A percentile compares a stretch with the other conserved stretches of the same genome.
Evolutionary conservation across 2,888 invertebrate genomes (phyloP).

Genomic region (Nomada ruficornis): DNA sequence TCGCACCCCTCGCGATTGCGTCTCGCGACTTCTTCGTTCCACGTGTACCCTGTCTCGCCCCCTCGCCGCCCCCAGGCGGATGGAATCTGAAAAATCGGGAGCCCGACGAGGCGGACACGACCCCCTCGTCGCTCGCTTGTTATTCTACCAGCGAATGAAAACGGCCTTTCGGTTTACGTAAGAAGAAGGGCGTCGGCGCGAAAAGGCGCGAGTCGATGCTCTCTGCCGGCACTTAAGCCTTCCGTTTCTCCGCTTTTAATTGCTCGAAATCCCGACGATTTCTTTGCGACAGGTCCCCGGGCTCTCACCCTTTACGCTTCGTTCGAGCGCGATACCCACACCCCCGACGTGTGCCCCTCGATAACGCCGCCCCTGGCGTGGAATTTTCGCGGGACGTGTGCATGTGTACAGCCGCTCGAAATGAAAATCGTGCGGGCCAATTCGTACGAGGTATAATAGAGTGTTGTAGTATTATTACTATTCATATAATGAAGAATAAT

Average conservation of each 20-base stretch:
- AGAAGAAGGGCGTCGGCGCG: conserved; percentile 56
- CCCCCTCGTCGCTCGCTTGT: conserved; percentile 41
- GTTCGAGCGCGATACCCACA: conserved; percentile 33
- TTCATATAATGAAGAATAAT: too few relatives aligned
- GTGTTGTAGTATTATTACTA: too few relatives aligned
- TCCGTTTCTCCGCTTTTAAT: conserved; percentile 72
- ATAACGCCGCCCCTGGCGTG: conserved; percentile 58
- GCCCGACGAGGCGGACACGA: neutral
- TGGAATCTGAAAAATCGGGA: neutral
- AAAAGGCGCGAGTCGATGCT: conserved; percentile 60
- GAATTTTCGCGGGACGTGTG: conserved; percentile 44
- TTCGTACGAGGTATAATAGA: too few relatives aligned
- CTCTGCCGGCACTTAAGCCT: conserved; percentile 25
- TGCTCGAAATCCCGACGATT: conserved; percentile 73
- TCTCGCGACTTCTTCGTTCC: conserved; percentile 19
- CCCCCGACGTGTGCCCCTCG: conserved; percentile 33
- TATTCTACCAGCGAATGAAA: conserved; percentile 59
- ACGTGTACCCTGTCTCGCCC: too few relatives aligned
- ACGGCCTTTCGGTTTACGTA: conserved; percentile 30
- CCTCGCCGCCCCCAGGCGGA: neutral
- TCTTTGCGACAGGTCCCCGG: conserved; percentile 46
- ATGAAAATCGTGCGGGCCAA: too few relatives aligned
- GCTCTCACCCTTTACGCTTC: conserved; percentile 42
- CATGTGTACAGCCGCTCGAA: too few relatives aligned
- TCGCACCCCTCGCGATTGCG: conserved; percentile 16